These are phyloP conservation scores for Oryzias celebensis DNA, from an alignment of 2,113 vertebrate species.

Conservation along the genomic window DNA sequence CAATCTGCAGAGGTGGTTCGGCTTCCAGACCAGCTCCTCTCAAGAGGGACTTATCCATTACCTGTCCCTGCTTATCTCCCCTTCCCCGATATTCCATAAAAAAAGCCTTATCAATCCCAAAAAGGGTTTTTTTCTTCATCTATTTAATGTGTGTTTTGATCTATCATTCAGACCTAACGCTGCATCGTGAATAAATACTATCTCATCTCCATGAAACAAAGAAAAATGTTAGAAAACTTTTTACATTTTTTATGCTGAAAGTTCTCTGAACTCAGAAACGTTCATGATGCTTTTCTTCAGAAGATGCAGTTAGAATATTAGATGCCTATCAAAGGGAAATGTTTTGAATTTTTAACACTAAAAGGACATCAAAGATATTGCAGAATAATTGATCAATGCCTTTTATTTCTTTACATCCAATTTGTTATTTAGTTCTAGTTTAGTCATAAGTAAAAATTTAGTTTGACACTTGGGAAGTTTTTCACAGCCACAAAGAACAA, in stretches of 20 bases:
- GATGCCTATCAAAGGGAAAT: too few species aligned
- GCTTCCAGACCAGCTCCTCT: slow-evolving; percentile 54
- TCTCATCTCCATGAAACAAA: slow-evolving; percentile 31
- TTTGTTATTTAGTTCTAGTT: neutral
- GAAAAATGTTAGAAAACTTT: slow-evolving; percentile 8
- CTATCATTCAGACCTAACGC: slow-evolving; percentile 58
- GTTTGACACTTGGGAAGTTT: slow-evolving; percentile 13
- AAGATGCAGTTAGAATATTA: neutral
- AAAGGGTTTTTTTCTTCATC: slow-evolving; percentile 31
- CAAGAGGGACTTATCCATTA: slow-evolving; percentile 63
- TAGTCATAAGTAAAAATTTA: slow-evolving; percentile 31
- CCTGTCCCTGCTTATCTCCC: slow-evolving; percentile 56
- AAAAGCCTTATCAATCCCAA: slow-evolving; percentile 24
- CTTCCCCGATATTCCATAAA: slow-evolving; percentile 39
- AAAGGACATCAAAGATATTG: slow-evolving; percentile 19
- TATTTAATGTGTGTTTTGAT: slow-evolving; percentile 34
- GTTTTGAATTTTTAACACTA: slow-evolving; percentile 19
- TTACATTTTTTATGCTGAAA: neutral
- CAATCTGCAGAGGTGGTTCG: slow-evolving; percentile 63
- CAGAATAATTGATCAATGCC: slow-evolving; percentile 17
- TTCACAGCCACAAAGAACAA: slow-evolving; percentile 9
- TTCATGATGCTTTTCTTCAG: neutral
- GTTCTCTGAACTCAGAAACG: neutral
- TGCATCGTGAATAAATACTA: slow-evolving; percentile 30
- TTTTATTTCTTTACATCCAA: slow-evolving; percentile 31